Conservation (phyloP, 2,113 vertebrate species). For the Rhinolophus sinicus region DNA sequence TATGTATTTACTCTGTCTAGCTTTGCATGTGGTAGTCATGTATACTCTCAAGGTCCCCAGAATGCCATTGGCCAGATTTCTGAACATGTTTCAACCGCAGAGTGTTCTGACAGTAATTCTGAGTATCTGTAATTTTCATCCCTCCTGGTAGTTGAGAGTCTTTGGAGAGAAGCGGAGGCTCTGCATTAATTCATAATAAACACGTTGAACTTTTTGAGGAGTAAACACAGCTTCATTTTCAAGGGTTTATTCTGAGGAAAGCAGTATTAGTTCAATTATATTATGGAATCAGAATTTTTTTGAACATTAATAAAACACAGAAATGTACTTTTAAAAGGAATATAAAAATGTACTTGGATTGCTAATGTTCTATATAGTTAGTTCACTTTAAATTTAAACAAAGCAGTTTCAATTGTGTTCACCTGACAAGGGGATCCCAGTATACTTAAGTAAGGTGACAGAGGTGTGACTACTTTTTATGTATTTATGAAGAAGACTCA, state of each 20-base stretch:
- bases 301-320: background rate
- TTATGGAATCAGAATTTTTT: conserved; percentile 43
- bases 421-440: background rate
- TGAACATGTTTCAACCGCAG: background rate
- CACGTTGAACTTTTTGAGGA: conserved; percentile 44
- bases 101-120: conserved; percentile 42
- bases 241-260: conserved; percentile 35
- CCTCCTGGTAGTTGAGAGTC: conserved; percentile 49
- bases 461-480: background rate
- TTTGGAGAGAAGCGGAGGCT: conserved; percentile 21
- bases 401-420: background rate
- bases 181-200: conserved; percentile 37
- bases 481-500: background rate
- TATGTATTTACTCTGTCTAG: background rate
- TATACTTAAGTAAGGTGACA: background rate
- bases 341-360: background rate
- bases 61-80: background rate
- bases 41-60: background rate
- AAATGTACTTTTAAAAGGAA: background rate
- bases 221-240: conserved; percentile 56
- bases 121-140: conserved; percentile 65
- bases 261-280: conserved; percentile 34
- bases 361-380: background rate
- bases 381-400: background rate
- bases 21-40: conserved; percentile 29